Evolutionary conservation across 2,797 vertebrate genomes (phyloP).

Genomic region (Enteromius thamalakanensis): DNA sequence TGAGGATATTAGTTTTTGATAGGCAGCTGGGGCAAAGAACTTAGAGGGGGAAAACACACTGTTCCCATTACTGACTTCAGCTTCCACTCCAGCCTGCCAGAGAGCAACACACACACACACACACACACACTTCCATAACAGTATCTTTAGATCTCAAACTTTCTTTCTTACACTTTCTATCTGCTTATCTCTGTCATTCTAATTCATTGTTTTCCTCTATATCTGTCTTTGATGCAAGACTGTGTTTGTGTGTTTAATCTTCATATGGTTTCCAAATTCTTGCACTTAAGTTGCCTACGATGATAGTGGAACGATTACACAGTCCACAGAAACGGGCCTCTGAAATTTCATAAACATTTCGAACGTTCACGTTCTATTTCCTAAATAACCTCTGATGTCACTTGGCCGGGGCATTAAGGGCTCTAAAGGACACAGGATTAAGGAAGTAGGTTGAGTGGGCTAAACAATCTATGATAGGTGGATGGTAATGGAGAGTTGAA

Average conservation of each 20-base stretch:
- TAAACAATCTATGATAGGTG: slow-evolving; percentile 47
- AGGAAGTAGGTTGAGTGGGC: slow-evolving; percentile 65
- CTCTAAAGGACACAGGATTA: slow-evolving; percentile 39
- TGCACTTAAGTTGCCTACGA: slow-evolving; percentile 22
- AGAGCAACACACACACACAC: slow-evolving; percentile 39
- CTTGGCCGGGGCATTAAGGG: slow-evolving; percentile 39
- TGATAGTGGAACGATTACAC: slow-evolving; percentile 31
- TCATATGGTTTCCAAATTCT: slow-evolving; percentile 9
- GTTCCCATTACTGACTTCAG: slow-evolving; percentile 72
- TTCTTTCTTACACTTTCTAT: slow-evolving; percentile 15
- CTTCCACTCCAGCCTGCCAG: slow-evolving; percentile 48
- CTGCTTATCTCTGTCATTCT: not conserved
- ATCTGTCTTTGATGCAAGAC: slow-evolving; percentile 2
- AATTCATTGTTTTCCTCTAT: slow-evolving; percentile 7
- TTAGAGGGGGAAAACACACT: slow-evolving; percentile 70
- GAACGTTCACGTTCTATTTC: slow-evolving; percentile 34
- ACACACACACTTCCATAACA: not conserved
- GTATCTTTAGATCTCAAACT: slow-evolving; percentile 21
- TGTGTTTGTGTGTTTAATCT: slow-evolving; percentile 24
- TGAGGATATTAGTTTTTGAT: slow-evolving; percentile 86
- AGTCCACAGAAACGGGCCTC: slow-evolving; percentile 26
- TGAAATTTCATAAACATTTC: slow-evolving; percentile 44
- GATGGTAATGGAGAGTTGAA: slow-evolving; percentile 47
- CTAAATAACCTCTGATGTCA: slow-evolving; percentile 38
- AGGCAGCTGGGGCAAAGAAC: slow-evolving; percentile 74